These are phyloP conservation scores for Phyllostomus hastatus DNA, from an alignment of 2,113 vertebrate genomes.

Conservation along the genomic window DNA sequence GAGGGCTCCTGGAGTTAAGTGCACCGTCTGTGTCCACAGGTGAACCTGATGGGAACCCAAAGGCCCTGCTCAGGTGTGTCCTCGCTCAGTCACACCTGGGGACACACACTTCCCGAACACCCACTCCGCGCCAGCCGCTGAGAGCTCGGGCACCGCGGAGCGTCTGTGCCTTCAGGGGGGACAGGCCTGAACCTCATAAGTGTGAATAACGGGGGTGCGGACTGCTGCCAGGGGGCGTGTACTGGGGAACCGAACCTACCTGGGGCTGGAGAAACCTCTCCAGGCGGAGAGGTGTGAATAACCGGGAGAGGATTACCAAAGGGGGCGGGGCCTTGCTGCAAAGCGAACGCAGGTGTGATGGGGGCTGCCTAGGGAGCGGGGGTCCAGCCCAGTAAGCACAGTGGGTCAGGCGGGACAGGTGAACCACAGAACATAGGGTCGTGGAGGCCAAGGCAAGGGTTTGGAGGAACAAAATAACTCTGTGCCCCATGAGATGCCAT, in stretches of 20 bases:
- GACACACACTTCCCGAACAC: fast-evolving
- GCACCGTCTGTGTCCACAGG: background rate
- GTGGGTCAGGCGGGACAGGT: background rate
- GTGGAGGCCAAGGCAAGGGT: background rate
- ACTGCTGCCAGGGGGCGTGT: background rate
- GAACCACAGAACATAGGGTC: background rate
- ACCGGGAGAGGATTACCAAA: background rate
- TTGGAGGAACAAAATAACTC: background rate
- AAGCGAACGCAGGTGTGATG: background rate
- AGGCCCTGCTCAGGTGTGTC: background rate
- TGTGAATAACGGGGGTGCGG: background rate
- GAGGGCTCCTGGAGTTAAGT: background rate
- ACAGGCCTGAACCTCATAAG: background rate
- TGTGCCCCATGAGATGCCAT: background rate
- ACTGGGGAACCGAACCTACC: background rate
- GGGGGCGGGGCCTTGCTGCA: background rate
- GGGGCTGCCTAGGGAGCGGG: background rate
- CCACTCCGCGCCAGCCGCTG: background rate
- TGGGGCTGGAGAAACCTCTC: background rate
- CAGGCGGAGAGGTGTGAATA: background rate
- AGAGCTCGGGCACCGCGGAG: background rate
- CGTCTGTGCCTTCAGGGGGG: background rate
- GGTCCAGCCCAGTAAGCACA: background rate
- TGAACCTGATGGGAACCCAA: background rate
- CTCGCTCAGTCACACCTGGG: background rate